These are phyloP conservation scores for Acleris cristana DNA, from an alignment of 2,888 invertebrate genomes.

Conservation along the genomic window DNA sequence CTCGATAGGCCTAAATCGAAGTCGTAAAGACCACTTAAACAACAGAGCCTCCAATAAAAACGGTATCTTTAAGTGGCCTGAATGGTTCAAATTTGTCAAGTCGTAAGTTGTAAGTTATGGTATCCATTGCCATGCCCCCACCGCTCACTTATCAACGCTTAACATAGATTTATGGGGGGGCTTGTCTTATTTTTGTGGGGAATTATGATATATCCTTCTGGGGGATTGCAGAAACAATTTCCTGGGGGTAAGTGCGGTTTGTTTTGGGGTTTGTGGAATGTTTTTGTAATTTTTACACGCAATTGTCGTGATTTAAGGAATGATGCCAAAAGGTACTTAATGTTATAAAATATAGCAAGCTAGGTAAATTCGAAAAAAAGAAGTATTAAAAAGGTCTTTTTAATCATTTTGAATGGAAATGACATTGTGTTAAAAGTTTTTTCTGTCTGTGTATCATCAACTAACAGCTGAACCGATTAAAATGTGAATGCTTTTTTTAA, in stretches of 20 bases:
- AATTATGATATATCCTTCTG: conserved; percentile 48
- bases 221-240: conserved; percentile 40
- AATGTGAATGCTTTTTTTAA: no score
- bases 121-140: conserved; percentile 57
- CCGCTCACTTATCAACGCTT: conserved; percentile 63
- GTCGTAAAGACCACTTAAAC: conserved; percentile 19
- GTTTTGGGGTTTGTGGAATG: conserved; percentile 9
- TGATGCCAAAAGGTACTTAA: no score
- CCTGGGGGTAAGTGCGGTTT: conserved; percentile 23
- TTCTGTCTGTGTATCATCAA: no score
- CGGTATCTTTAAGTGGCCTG: conserved; percentile 49
- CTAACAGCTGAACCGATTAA: no score
- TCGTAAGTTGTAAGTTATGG: conserved; percentile 63
- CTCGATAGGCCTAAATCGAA: background rate
- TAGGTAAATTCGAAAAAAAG: no score
- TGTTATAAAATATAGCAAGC: no score
- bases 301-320: no score
- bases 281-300: conserved; percentile 4
- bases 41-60: conserved; percentile 40
- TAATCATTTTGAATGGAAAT: no score
- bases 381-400: no score
- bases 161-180: conserved; percentile 62
- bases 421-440: no score
- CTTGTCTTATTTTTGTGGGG: conserved; percentile 51
- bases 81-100: conserved; percentile 63